Base-by-base conservation (phyloP, 2,888 invertebrate genomes). In the Cerastoderma edule region DNA sequence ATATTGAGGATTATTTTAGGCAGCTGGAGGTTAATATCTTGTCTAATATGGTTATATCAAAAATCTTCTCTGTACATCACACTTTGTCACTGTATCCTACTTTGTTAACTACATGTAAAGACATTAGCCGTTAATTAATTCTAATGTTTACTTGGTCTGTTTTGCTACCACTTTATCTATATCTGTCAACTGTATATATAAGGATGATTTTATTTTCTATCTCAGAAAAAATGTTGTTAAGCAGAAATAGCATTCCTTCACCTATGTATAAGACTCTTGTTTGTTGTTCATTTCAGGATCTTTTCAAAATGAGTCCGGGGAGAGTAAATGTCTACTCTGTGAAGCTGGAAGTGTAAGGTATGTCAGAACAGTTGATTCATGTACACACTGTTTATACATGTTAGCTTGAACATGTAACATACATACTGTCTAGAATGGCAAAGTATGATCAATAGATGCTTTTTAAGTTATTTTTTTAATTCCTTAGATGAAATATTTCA, bases 251-350 rank as follows among this genome's bases (percentile, higher is more conserved):
- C n/a, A n/a, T n/a, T n/a, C n/a, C n/a, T n/a, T n/a, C n/a, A n/a
- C n/a, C n/a, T 4, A 24, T 2, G 1, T 22, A n/a, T 8, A 22
- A 16, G 22, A n/a, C 10, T 16, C 6, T 53, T 35, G 8, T 33
- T 60, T 35, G 6, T 27, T 13, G 0, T 33, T 13, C 30, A 13
- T 56, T 56, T 10, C 57, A 68, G 68, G 68, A 22, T 60, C 57
- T 44, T 68, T 57, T 60, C 68, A 68, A 28, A 68, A 68, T 32
- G 1, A 32, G 30, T 46, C 68, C 46, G 68, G 68, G 56, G 57
- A 68, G 44, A 32, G 35, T 22, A 68, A 2, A n/a, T 68, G 68
- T 68, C 19, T 24, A 30, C 46, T 30, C 1, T 68, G 68, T 57
- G 57, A 44, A 57, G 24, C 28, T 57, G 68, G 68, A 22, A 60